Evolutionary conservation across 2,888 invertebrate species (phyloP).

Genomic region (Gibbula magus): DNA sequence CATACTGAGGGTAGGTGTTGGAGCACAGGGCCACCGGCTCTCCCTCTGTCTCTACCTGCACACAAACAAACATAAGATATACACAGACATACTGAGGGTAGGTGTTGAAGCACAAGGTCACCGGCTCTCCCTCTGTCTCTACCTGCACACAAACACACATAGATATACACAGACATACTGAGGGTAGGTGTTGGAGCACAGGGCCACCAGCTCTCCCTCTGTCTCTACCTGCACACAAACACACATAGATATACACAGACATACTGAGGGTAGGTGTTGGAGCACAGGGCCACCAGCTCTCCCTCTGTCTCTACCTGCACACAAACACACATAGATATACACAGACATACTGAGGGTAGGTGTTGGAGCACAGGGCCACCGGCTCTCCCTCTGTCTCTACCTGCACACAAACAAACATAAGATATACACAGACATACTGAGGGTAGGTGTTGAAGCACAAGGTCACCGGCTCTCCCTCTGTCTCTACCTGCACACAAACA

Average conservation of each 20-base stretch:
- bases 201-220: neutral
- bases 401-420: conserved; percentile 26
- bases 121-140: conserved; percentile 44
- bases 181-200: neutral
- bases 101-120: neutral
- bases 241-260: no score
- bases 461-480: conserved; percentile 66
- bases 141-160: conserved; percentile 49
- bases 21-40: conserved; percentile 69
- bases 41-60: conserved; percentile 69
- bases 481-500: conserved; percentile 63
- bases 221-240: neutral
- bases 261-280: conserved; percentile 68
- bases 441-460: conserved; percentile 69
- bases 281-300: conserved; percentile 68
- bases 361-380: no score
- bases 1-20: conserved; percentile 68
- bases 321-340: no score
- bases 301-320: conserved; percentile 69
- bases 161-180: neutral
- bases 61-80: neutral
- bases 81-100: no score
- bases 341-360: no score
- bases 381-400: no score
- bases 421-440: conserved; percentile 67